A percentile compares a stretch with the other conserved stretches of the same genome.
Evolutionary conservation across 2,113 vertebrate genomes (phyloP).

Genomic region (Chloebia gouldiae): DNA sequence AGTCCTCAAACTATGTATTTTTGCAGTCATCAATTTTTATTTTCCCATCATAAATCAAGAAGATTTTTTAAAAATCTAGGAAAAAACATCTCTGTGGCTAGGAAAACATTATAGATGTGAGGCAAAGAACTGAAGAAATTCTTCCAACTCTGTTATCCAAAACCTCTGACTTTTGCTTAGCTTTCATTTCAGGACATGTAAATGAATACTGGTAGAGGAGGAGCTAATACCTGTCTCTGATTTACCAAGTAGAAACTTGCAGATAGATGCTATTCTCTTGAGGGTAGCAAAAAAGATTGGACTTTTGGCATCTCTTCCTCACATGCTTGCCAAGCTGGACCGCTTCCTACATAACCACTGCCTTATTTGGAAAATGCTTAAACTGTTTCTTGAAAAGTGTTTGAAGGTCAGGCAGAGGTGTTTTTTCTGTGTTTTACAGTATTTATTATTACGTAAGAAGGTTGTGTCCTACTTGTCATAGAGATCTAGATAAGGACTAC

Average conservation of each 20-base stretch:
- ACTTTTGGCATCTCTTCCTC: background rate
- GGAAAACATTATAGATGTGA: background rate
- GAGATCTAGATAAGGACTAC: background rate
- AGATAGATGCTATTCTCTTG: background rate
- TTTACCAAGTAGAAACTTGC: background rate
- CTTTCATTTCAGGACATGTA: background rate
- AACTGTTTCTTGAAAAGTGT: slow-evolving; percentile 26
- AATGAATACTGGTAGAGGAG: background rate
- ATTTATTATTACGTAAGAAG: slow-evolving; percentile 6
- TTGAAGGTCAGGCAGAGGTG: background rate
- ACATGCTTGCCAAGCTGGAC: background rate
- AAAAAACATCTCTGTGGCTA: fast-evolving
- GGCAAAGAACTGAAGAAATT: background rate
- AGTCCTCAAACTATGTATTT: background rate
- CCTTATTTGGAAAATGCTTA: slow-evolving; percentile 29
- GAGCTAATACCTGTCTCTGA: background rate
- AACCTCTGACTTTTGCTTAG: background rate
- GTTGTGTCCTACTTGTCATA: background rate
- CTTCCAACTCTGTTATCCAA: background rate
- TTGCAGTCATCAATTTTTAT: background rate
- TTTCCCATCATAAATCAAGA: background rate
- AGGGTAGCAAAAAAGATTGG: background rate
- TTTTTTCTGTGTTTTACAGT: background rate
- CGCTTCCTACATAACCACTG: background rate
- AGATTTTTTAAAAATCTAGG: background rate